Percentiles rank a stretch among this genome's conserved stretches.
Conservation (phyloP, 2,113 vertebrate species). For the Callopanchax toddi region DNA sequence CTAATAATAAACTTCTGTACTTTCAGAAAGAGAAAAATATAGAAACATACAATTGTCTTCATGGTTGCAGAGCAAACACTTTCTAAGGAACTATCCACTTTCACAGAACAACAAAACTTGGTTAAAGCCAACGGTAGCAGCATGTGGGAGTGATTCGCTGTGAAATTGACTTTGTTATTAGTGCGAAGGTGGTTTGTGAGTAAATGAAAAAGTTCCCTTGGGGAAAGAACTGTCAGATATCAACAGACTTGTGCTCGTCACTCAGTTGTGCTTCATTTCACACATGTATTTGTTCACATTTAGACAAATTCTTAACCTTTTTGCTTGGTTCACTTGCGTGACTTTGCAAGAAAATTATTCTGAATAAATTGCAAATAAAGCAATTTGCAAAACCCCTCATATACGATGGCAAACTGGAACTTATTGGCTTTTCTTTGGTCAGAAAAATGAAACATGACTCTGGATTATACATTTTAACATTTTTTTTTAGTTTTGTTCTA, state of each 20-base stretch:
- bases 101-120: conserved; percentile 14
- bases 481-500: too few relatives aligned
- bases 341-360: conserved; percentile 9
- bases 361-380: conserved; percentile 24
- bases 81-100: conserved; percentile 12
- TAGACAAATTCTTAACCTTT: conserved; percentile 20
- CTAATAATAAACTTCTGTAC: neutral
- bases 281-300: conserved; percentile 35
- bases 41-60: conserved; percentile 24
- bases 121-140: conserved; percentile 31
- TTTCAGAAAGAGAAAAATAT: conserved; percentile 1
- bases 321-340: neutral
- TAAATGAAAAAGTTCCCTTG: conserved; percentile 55
- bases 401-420: conserved; percentile 3
- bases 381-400: conserved; percentile 11
- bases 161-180: conserved; percentile 59
- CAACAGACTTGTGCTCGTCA: conserved; percentile 23
- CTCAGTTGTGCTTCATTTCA: conserved; percentile 24
- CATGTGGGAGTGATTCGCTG: conserved; percentile 43
- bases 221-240: conserved; percentile 28
- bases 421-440: neutral
- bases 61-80: conserved; percentile 24
- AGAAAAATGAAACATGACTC: conserved; percentile 3
- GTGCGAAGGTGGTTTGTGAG: conserved; percentile 15
- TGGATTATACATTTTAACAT: too few relatives aligned